Percentiles rank a stretch among this genome's conserved stretches.
Conservation (phyloP, 2,797 vertebrate species). For the Halcyon chelicuti region DNA sequence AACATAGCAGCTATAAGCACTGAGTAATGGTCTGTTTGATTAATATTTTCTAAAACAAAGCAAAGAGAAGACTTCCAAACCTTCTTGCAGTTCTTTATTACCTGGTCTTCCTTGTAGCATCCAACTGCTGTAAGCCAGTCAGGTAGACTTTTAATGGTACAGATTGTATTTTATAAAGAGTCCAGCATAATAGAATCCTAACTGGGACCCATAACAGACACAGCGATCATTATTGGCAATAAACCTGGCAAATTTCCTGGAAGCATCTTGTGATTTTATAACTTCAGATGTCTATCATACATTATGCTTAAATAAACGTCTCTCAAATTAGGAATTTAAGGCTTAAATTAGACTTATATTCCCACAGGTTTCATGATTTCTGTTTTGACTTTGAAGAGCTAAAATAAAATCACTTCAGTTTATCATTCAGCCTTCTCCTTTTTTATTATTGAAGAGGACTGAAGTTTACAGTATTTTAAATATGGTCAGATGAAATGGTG, state of each 20-base stretch:
- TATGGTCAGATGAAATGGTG: not conserved
- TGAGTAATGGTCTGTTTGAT: not conserved
- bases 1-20: not conserved
- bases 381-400: conserved; percentile 16
- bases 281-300: not conserved
- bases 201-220: conserved; percentile 1
- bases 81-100: not conserved
- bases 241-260: conserved; percentile 29
- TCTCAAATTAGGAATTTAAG: conserved; percentile 3
- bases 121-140: not conserved
- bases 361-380: not conserved
- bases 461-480: not conserved
- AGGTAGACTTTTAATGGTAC: not conserved
- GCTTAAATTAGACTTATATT: not conserved
- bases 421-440: not conserved
- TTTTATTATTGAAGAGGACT: not conserved
- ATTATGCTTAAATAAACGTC: not conserved
- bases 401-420: not conserved
- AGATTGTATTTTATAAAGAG: conserved; percentile 23
- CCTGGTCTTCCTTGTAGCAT: not conserved
- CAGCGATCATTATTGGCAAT: conserved; percentile 17
- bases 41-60: not conserved
- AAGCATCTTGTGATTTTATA: conserved; percentile 28
- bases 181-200: conserved; percentile 1
- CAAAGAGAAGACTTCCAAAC: not conserved